Evolutionary conservation across 2,888 invertebrate species (phyloP).

Genomic region (Bibio marci): DNA sequence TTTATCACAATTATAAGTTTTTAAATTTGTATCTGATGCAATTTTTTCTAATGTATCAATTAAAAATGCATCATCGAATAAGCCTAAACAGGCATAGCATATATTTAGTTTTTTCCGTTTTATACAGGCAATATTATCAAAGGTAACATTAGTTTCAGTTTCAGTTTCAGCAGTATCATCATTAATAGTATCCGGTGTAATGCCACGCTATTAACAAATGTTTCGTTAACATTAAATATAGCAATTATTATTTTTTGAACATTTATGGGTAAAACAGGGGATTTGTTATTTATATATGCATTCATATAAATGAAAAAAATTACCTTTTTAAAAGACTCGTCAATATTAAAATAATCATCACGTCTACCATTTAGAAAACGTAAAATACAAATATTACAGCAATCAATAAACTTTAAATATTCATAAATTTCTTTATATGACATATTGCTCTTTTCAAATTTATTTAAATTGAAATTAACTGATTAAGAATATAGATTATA

Average conservation of each 20-base stretch:
- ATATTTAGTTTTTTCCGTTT: constrained; percentile 34
- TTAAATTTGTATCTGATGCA: constrained; percentile 31
- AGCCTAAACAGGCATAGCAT: constrained; percentile 55
- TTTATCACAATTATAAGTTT: constrained; percentile 42
- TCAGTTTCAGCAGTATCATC: too few species aligned
- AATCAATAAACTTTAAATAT: constrained; percentile 36
- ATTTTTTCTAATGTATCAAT: constrained; percentile 33
- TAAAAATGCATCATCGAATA: constrained; percentile 41
- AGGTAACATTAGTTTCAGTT: too few species aligned
- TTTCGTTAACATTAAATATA: too few species aligned
- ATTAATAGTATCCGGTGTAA: too few species aligned
- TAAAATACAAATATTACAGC: constrained; percentile 50
- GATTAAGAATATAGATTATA: too few species aligned
- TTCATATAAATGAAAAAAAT: too few species aligned
- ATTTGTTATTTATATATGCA: constrained; percentile 7
- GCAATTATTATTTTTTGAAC: too few species aligned
- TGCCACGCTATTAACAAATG: too few species aligned
- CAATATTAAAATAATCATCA: constrained; percentile 34
- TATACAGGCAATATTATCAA: too few species aligned
- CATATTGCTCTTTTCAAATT: constrained; percentile 27
- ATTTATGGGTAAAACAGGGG: constrained; percentile 14
- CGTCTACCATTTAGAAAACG: constrained; percentile 45
- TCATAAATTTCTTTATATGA: constrained; percentile 32
- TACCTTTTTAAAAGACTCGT: constrained; percentile 34
- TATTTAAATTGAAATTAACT: too few species aligned